These are phyloP conservation scores for Baronia brevicornis DNA, from an alignment of 2,888 invertebrate genomes.

Conservation along the genomic window DNA sequence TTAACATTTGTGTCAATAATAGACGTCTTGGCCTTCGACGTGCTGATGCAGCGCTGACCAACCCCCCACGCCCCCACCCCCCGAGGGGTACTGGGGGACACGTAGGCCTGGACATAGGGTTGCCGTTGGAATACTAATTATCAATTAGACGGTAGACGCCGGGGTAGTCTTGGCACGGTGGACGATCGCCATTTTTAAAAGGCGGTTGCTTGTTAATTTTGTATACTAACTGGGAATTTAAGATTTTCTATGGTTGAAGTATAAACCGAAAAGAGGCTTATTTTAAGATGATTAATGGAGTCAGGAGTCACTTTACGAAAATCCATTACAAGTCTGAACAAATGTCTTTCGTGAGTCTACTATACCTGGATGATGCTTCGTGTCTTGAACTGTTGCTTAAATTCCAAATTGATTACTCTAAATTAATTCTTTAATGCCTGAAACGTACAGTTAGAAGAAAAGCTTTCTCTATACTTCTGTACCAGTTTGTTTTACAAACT, in stretches of 20 bases:
- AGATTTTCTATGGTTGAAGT: not conserved
- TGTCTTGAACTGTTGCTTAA: too few relatives aligned
- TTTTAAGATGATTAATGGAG: too few relatives aligned
- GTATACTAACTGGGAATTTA: conserved; percentile 7
- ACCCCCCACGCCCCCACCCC: conserved; percentile 24
- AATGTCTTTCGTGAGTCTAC: too few relatives aligned
- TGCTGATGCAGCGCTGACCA: conserved; percentile 42
- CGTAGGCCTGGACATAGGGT: conserved; percentile 54
- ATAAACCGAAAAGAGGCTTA: too few relatives aligned
- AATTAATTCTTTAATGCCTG: too few relatives aligned
- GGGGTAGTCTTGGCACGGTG: conserved; percentile 29
- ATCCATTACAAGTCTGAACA: too few relatives aligned
- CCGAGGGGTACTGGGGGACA: conserved; percentile 29
- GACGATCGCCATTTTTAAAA: conserved; percentile 20
- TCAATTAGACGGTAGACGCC: conserved; percentile 42
- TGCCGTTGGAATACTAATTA: conserved; percentile 62
- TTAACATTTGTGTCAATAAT: conserved; percentile 40
- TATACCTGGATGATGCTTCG: too few relatives aligned
- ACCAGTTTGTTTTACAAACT: too few relatives aligned
- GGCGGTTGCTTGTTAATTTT: conserved; percentile 10
- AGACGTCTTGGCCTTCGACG: conserved; percentile 38
- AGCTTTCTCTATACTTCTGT: too few relatives aligned
- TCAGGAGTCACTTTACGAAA: too few relatives aligned
- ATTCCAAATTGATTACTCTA: too few relatives aligned
- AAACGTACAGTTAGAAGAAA: too few relatives aligned